Conservation (phyloP, 2,888 invertebrate genomes). For the Carcina quercana region DNA sequence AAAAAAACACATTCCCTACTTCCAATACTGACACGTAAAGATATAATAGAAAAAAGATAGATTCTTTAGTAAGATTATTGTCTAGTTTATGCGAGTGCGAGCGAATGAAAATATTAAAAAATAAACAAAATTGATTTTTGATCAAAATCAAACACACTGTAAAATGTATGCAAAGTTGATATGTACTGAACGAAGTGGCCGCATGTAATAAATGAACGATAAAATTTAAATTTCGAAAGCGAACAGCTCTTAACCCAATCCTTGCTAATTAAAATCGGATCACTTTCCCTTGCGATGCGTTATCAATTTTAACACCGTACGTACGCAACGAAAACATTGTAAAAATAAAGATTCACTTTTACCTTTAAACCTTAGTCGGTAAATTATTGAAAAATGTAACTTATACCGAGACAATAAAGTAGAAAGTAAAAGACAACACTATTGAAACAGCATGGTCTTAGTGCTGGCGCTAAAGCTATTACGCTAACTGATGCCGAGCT, state of each 20-base stretch:
- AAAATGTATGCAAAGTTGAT: too few relatives aligned
- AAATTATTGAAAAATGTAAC: background rate
- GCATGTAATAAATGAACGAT: too few relatives aligned
- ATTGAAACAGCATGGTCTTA: background rate
- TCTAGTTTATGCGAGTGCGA: too few relatives aligned
- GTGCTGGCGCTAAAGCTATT: slow-evolving; percentile 5
- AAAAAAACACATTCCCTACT: too few relatives aligned
- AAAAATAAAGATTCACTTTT: slow-evolving; percentile 9
- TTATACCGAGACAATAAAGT: background rate
- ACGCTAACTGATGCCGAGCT: background rate
- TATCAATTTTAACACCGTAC: slow-evolving; percentile 3
- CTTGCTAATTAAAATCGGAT: slow-evolving; percentile 3
- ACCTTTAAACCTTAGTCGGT: background rate
- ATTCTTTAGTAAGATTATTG: too few relatives aligned
- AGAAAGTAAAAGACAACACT: background rate
- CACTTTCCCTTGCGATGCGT: slow-evolving; percentile 2
- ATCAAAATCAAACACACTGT: too few relatives aligned
- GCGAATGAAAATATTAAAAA: too few relatives aligned
- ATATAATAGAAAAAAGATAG: too few relatives aligned
- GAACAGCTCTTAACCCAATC: background rate
- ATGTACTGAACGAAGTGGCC: too few relatives aligned
- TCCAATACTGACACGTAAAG: too few relatives aligned
- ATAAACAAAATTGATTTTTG: too few relatives aligned
- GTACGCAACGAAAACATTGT: slow-evolving; percentile 7
- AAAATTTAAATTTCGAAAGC: too few relatives aligned